Percentiles rank a stretch among this genome's conserved stretches.
Evolutionary conservation across 1,140 invertebrate species (phyloP).

Genomic region (Drosophila kohkoa): DNA sequence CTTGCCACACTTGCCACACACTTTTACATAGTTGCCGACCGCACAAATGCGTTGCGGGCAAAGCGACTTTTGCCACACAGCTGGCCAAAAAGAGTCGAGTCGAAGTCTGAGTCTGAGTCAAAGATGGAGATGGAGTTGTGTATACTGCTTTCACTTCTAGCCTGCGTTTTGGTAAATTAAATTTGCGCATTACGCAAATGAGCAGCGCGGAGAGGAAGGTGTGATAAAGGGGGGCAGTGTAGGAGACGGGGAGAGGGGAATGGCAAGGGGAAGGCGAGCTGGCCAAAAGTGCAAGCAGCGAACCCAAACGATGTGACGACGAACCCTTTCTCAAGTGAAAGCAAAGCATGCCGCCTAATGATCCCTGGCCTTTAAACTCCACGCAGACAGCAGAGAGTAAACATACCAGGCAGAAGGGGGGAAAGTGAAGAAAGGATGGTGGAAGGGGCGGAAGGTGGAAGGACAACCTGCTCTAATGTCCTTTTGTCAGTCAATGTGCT

Average conservation of each 20-base stretch:
- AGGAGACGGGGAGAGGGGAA: not conserved
- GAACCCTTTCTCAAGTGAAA: constrained; percentile 26
- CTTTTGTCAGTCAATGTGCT: constrained; percentile 35
- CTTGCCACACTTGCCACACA: constrained; percentile 20
- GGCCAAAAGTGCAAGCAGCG: constrained; percentile 8
- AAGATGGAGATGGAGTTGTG: not conserved
- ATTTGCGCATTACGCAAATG: constrained; percentile 84
- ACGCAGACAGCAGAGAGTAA: not conserved
- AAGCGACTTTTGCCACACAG: constrained; percentile 55
- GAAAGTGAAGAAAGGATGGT: no score
- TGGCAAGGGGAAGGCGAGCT: no score
- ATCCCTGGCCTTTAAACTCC: constrained; percentile 36
- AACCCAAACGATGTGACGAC: constrained; percentile 25
- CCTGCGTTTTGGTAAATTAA: constrained; percentile 81
- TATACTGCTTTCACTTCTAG: constrained; percentile 38
- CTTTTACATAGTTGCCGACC: constrained; percentile 52
- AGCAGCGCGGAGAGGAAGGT: constrained; percentile 44
- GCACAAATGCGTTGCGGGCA: constrained; percentile 72
- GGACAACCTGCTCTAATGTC: constrained; percentile 10
- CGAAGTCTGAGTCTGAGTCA: no score
- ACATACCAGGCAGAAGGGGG: not conserved
- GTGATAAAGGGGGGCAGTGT: not conserved
- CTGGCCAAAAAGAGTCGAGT: not conserved
- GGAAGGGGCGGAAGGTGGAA: not conserved
- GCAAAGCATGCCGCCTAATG: constrained; percentile 44